These are phyloP conservation scores for Drosophila affinis DNA, from an alignment of 2,888 invertebrate species.

Conservation along the genomic window DNA sequence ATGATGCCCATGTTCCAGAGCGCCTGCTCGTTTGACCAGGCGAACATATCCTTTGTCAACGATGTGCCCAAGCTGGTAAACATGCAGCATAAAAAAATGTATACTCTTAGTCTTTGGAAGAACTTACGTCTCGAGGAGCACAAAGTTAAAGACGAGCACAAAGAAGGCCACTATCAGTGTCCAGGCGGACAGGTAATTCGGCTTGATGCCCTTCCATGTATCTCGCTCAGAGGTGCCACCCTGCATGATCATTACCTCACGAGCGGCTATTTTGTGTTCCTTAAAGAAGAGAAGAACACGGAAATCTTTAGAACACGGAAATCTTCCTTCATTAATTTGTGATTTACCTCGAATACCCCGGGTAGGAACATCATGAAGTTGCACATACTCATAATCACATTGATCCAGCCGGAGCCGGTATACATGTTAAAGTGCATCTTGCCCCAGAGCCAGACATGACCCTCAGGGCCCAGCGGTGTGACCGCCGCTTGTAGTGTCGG, in stretches of 20 bases:
- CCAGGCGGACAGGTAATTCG: constrained; percentile 91
- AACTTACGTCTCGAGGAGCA: constrained; percentile 91
- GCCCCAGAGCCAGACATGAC: constrained; percentile 85
- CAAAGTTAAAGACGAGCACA: constrained; percentile 93
- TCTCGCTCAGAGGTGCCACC: constrained; percentile 90
- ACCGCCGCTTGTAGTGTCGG: constrained; percentile 92
- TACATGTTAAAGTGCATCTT: constrained; percentile 91
- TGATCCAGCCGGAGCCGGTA: constrained; percentile 94
- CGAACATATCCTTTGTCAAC: constrained; percentile 95
- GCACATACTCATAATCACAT: constrained; percentile 89
- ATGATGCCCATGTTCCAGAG: constrained; percentile 92
- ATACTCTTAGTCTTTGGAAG: constrained; percentile 82
- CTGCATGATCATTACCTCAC: constrained; percentile 90
- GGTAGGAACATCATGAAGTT: constrained; percentile 91
- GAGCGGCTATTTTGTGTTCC: constrained; percentile 90
- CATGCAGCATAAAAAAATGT: constrained; percentile 84
- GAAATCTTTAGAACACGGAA: neutral
- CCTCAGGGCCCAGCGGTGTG: constrained; percentile 90
- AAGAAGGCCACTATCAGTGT: constrained; percentile 92
- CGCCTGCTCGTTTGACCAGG: constrained; percentile 91
- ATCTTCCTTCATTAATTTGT: accelerated
- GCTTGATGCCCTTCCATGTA: constrained; percentile 88
- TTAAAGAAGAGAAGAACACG: constrained; percentile 34
- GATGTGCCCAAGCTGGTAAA: constrained; percentile 89
- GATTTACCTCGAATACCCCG: constrained; percentile 87